Evolutionary conservation across 1,140 invertebrate species (phyloP).

Genomic region (Carposina sasakii): DNA sequence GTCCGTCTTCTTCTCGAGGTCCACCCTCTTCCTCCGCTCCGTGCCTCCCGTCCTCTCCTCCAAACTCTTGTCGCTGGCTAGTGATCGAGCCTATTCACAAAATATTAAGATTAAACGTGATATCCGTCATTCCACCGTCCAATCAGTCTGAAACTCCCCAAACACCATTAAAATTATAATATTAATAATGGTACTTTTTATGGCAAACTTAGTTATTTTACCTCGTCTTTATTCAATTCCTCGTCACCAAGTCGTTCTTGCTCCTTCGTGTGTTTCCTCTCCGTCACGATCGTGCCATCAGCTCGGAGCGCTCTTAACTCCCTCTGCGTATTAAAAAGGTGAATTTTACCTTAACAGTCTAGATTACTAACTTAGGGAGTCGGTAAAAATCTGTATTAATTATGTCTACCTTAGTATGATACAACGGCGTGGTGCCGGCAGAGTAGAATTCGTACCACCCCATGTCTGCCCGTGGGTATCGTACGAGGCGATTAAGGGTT

Average conservation of each 20-base stretch:
- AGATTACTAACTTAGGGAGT: neutral
- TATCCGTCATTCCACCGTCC: too few species aligned
- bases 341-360: neutral
- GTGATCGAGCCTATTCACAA: slow-evolving; percentile 59
- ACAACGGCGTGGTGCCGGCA: neutral
- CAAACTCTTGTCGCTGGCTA: slow-evolving; percentile 62
- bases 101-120: too few species aligned
- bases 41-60: slow-evolving; percentile 57
- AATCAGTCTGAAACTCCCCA: too few species aligned
- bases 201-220: slow-evolving; percentile 21
- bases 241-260: slow-evolving; percentile 88
- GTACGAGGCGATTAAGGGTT: too few species aligned
- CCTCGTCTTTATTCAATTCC: slow-evolving; percentile 78
- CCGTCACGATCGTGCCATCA: slow-evolving; percentile 89
- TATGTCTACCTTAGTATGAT: neutral
- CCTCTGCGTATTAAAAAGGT: slow-evolving; percentile 32
- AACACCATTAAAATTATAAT: too few species aligned
- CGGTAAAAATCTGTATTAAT: neutral
- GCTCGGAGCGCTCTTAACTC: slow-evolving; percentile 78
- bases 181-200: too few species aligned
- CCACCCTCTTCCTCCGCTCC: slow-evolving; percentile 74
- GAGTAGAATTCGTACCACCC: neutral
- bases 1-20: slow-evolving; percentile 84
- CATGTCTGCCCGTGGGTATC: too few species aligned
- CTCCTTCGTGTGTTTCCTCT: slow-evolving; percentile 84